Conservation (phyloP, 2,113 vertebrate genomes). For the Nothoprocta pentlandii region DNA sequence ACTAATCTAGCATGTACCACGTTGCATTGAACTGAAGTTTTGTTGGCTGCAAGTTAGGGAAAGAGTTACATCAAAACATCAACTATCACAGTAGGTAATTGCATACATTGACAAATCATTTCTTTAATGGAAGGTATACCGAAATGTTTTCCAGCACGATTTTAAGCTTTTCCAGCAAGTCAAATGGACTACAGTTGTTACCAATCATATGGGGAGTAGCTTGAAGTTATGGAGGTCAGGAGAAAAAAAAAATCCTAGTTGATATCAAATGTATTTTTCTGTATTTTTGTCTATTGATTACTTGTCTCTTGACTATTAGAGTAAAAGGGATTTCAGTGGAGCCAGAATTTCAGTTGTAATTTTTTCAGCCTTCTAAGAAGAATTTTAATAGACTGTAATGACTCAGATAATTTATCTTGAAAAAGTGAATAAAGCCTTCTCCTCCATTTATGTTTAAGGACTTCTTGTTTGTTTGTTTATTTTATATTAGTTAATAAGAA, state of each 20-base stretch:
- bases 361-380: background rate
- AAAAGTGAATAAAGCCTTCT: background rate
- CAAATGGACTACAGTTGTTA: background rate
- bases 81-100: background rate
- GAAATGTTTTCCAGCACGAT: background rate
- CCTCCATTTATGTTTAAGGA: background rate
- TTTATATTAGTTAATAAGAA: background rate
- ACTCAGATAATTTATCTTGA: background rate
- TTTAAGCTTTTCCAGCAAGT: conserved; percentile 2
- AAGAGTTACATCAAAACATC: background rate
- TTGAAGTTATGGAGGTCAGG: background rate
- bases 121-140: background rate
- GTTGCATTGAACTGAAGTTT: background rate
- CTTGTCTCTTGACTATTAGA: background rate
- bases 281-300: background rate
- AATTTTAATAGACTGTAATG: background rate
- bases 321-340: background rate
- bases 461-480: background rate
- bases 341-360: background rate
- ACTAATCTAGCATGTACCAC: background rate
- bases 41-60: background rate
- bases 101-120: background rate
- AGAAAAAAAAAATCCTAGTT: background rate
- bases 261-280: background rate
- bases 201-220: background rate